phyloP scores from a whole-genome alignment of 1,140 invertebrate species.

The Fopius arisanus region DNA sequence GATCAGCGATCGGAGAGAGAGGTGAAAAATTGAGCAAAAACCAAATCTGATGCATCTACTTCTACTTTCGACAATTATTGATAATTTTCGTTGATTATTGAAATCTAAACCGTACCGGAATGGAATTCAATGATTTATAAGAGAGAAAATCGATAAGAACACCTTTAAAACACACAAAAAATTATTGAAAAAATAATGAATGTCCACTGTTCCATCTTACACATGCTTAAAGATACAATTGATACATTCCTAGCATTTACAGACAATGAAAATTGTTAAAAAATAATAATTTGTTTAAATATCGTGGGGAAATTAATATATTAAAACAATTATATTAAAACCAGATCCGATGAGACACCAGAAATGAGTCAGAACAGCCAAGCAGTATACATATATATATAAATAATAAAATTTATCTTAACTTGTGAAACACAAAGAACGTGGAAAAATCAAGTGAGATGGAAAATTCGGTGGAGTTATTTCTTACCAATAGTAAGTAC shows the following conservation, averaged over 20 bases:
- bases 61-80: not conserved
- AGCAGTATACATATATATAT: not conserved
- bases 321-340: constrained; percentile 4
- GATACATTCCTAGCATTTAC: not conserved
- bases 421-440: not conserved
- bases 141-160: too few relatives aligned
- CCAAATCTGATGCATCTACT: constrained; percentile 3
- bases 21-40: constrained; percentile 2
- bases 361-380: not conserved
- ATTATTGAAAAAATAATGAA: too few relatives aligned
- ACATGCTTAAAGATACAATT: too few relatives aligned
- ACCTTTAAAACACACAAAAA: too few relatives aligned
- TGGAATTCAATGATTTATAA: not conserved
- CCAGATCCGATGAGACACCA: not conserved
- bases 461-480: not conserved
- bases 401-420: not conserved
- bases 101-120: not conserved
- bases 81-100: not conserved
- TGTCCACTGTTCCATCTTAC: too few relatives aligned
- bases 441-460: not conserved
- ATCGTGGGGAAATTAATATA: not conserved
- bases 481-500: constrained; percentile 10
- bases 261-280: not conserved
- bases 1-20: not conserved
- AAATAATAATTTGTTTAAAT: constrained; percentile 7